phyloP scores from a whole-genome alignment of 2,797 vertebrate species.

The Myotis findleyi region DNA sequence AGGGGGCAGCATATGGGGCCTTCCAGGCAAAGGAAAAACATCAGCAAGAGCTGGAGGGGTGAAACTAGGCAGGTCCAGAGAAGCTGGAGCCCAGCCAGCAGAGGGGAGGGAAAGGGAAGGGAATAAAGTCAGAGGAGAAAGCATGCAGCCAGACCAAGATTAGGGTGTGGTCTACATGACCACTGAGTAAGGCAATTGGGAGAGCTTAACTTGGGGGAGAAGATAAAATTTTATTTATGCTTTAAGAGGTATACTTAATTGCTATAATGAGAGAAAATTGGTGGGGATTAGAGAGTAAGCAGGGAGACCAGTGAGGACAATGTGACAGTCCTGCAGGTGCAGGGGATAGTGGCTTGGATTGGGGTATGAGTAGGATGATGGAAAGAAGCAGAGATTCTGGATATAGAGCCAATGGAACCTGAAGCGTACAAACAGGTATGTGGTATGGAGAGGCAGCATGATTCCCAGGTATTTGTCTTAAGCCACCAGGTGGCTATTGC shows the following conservation, averaged over 20 bases:
- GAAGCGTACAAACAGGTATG: rapidly evolving
- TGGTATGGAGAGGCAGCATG: background rate
- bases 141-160: no score
- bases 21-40: background rate
- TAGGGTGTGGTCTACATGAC: background rate
- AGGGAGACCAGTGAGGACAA: background rate
- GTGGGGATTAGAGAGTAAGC: background rate
- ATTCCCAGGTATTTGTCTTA: background rate
- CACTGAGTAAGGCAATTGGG: background rate
- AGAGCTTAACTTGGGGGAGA: background rate
- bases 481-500: background rate
- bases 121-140: background rate
- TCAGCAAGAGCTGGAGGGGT: background rate
- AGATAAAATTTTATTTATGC: background rate
- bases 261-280: background rate
- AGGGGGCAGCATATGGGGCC: background rate
- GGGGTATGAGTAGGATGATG: background rate
- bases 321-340: background rate
- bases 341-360: background rate
- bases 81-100: no score
- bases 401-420: background rate
- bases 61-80: background rate
- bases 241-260: background rate
- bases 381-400: background rate
- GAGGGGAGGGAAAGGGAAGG: rapidly evolving